Evolutionary conservation across 2,888 invertebrate species (phyloP).

Genomic region (Penaeus monodon): DNA sequence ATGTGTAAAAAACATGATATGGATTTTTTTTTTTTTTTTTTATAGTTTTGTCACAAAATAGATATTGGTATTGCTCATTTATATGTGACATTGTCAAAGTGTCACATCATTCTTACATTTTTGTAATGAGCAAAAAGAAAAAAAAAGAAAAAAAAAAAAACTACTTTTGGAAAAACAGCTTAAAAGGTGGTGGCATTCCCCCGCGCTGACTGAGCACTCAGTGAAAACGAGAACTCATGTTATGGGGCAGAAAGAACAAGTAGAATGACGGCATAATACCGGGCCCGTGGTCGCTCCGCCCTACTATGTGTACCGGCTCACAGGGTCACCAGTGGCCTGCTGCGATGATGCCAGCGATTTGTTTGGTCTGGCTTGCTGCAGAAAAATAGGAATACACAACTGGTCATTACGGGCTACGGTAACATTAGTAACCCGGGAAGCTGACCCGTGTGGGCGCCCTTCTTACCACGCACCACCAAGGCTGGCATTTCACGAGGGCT

Average conservation of each 20-base stretch:
- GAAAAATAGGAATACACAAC: constrained; percentile 56
- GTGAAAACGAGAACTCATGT: constrained; percentile 44
- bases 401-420: constrained; percentile 58
- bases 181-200: constrained; percentile 46
- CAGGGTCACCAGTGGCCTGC: constrained; percentile 47
- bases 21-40: too few species aligned
- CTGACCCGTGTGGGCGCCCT: constrained; percentile 59
- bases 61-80: too few species aligned
- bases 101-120: too few species aligned
- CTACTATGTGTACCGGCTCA: constrained; percentile 48
- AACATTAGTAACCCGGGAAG: constrained; percentile 59
- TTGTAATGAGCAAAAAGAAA: too few species aligned
- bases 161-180: constrained; percentile 1
- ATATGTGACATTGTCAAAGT: too few species aligned
- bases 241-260: constrained; percentile 59
- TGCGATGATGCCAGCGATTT: constrained; percentile 40
- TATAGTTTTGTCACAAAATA: too few species aligned
- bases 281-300: constrained; percentile 45
- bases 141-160: too few species aligned
- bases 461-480: constrained; percentile 44
- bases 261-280: constrained; percentile 56
- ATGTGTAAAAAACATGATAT: too few species aligned
- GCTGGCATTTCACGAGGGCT: too few species aligned
- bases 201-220: constrained; percentile 52
- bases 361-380: constrained; percentile 42